Conservation (phyloP, 1,140 invertebrate genomes). For the roundworm (Caenorhabditis elegans) region WBcel235 BX284602.5:8936001-8936500, state of each 20-base stretch:
- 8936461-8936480: not conserved
- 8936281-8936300: not conserved
- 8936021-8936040: not conserved
- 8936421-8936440: not conserved
- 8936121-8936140: not conserved
- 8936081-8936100: not conserved
- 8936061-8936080: not conserved
- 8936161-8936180: not conserved
- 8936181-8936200: not conserved
- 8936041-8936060: conserved; percentile 9
- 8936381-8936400: not conserved
- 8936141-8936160: not conserved
- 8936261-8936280: conserved; percentile 1
- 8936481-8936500: not conserved
- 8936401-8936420: not conserved
- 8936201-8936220: not conserved
- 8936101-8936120: not conserved
- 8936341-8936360: not conserved
- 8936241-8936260: not conserved
- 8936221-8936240: conserved; percentile 1
- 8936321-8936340: not conserved
- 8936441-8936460: not conserved
- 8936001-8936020: not conserved
- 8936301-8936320: not conserved
- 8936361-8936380: not conserved